Evolutionary conservation across 2,113 vertebrate genomes (phyloP).

Genomic region (Tiliqua scincoides): DNA sequence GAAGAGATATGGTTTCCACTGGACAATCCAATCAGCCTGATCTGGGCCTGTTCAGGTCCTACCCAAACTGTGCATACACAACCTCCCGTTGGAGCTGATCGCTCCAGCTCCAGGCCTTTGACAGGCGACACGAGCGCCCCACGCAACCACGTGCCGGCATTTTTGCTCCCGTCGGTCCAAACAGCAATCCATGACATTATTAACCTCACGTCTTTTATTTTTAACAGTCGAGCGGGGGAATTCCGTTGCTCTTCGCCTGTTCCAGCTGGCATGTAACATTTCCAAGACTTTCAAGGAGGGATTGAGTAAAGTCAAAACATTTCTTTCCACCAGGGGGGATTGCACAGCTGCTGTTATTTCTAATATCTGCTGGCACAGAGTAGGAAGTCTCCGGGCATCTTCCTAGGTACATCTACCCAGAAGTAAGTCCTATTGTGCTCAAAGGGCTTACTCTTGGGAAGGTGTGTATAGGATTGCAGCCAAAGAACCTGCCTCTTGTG

Average conservation of each 20-base stretch:
- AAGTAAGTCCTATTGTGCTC: no score
- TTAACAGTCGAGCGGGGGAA: conserved; percentile 52
- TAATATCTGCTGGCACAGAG: not conserved
- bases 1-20: not conserved
- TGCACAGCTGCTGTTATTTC: conserved; percentile 33
- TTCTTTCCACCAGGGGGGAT: conserved; percentile 44
- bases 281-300: conserved; percentile 58
- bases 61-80: not conserved
- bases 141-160: not conserved
- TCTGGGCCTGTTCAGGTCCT: not conserved
- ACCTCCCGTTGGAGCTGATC: no score
- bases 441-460: no score
- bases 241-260: conserved; percentile 51
- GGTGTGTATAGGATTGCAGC: no score
- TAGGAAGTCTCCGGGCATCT: not conserved
- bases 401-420: no score
- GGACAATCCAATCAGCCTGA: not conserved
- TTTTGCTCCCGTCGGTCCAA: conserved; percentile 47
- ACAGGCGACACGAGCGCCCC: not conserved
- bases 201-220: conserved; percentile 45
- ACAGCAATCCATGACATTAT: conserved; percentile 51
- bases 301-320: conserved; percentile 59
- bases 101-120: not conserved
- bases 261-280: conserved; percentile 65
- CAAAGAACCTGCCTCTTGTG: no score